A percentile compares a stretch with the other conserved stretches of the same genome.
phyloP scores from a whole-genome alignment of 2,113 vertebrate species.

The Pteruthius melanotis region DNA sequence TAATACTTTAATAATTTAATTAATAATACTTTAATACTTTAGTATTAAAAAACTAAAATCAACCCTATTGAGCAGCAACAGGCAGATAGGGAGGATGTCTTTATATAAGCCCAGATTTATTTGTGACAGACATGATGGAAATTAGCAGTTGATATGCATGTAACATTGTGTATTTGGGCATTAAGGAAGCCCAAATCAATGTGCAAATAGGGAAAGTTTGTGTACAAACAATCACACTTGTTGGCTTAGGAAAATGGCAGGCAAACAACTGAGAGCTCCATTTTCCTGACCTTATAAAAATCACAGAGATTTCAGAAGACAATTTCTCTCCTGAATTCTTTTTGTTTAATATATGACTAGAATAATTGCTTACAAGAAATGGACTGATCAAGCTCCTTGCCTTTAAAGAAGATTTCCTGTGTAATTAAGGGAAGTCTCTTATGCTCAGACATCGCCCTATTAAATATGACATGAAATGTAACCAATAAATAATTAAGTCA shows the following conservation, averaged over 20 bases:
- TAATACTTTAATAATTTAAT: too few relatives aligned
- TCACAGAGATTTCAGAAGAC: not conserved
- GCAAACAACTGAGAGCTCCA: not conserved
- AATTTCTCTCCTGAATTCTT: not conserved
- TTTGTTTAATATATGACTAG: not conserved
- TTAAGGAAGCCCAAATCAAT: not conserved
- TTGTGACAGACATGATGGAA: not conserved
- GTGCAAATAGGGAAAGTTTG: not conserved
- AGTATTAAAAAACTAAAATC: not conserved
- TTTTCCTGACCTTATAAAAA: conserved; percentile 7
- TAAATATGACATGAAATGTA: conserved; percentile 26
- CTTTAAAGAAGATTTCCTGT: not conserved
- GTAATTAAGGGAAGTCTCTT: not conserved
- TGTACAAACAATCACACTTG: not conserved
- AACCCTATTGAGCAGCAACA: not conserved
- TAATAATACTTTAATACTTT: too few relatives aligned
- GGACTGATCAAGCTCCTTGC: not conserved
- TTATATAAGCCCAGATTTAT: not conserved
- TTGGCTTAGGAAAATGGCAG: not conserved
- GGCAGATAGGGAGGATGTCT: not conserved
- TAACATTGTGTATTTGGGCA: not conserved
- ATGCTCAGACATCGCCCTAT: not conserved
- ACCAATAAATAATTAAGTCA: conserved; percentile 28
- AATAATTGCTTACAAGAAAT: conserved; percentile 21
- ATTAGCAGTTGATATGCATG: not conserved